These are phyloP conservation scores for Tholera decimalis DNA, from an alignment of 2,888 invertebrate genomes.

Conservation along the genomic window DNA sequence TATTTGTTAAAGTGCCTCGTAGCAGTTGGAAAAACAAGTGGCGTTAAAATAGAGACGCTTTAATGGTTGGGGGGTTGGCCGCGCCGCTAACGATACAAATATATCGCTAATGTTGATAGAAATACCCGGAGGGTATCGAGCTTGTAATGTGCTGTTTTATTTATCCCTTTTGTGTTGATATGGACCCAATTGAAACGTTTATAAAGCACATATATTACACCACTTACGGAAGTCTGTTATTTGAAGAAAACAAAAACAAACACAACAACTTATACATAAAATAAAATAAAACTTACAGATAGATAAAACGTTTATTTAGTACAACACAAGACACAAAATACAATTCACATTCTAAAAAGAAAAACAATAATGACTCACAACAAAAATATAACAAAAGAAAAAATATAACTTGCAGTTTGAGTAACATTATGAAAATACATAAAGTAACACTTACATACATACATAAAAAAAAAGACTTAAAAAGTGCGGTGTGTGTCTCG, in stretches of 20 bases:
- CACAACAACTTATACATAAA: not conserved
- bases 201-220: constrained; percentile 8
- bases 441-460: too few relatives aligned
- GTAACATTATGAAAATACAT: too few relatives aligned
- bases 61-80: constrained; percentile 64
- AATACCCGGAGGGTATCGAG: constrained; percentile 28
- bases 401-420: too few relatives aligned
- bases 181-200: constrained; percentile 14
- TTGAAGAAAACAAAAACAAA: not conserved
- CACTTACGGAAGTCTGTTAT: constrained; percentile 1
- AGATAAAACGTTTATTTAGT: not conserved
- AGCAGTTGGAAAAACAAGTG: constrained; percentile 72
- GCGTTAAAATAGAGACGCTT: constrained; percentile 67
- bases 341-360: too few relatives aligned
- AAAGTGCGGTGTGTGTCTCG: too few relatives aligned
- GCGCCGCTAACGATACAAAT: constrained; percentile 57
- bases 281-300: not conserved
- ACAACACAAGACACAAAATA: not conserved
- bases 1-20: constrained; percentile 75
- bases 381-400: too few relatives aligned
- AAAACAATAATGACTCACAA: too few relatives aligned
- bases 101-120: constrained; percentile 59
- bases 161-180: constrained; percentile 18
- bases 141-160: constrained; percentile 43
- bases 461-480: too few relatives aligned